Conservation (phyloP, 2,113 vertebrate species). For the Tauraco erythrolophus region DNA sequence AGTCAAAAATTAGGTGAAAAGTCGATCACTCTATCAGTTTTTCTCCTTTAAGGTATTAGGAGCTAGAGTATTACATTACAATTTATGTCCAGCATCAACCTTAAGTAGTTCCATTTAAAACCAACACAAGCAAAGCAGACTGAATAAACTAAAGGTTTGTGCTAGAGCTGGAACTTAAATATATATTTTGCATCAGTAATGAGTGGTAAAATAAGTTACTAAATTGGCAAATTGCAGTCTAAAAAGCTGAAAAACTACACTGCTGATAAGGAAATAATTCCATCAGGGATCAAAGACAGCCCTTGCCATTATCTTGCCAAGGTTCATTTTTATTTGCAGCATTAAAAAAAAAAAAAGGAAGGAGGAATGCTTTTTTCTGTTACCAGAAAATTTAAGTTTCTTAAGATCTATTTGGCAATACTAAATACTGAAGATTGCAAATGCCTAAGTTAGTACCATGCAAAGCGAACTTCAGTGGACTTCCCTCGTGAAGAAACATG, state of each 20-base stretch:
- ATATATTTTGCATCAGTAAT: neutral
- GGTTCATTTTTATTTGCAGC: neutral
- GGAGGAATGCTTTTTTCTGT: neutral
- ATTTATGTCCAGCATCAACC: neutral
- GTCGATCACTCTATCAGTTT: neutral
- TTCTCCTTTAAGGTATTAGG: neutral
- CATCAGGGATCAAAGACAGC: neutral
- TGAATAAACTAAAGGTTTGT: neutral
- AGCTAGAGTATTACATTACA: neutral
- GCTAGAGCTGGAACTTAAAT: neutral
- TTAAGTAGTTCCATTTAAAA: neutral
- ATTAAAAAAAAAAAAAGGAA: neutral
- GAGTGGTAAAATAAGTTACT: neutral
- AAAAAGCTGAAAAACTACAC: neutral
- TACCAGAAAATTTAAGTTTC: neutral
- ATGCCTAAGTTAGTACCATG: neutral
- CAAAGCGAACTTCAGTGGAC: neutral
- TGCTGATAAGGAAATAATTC: neutral
- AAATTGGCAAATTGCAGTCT: neutral
- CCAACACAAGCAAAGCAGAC: neutral
- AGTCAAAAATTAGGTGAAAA: neutral
- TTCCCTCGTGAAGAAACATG: conserved; percentile 2
- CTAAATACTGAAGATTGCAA: neutral
- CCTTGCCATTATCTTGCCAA: neutral
- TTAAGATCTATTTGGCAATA: neutral